Percentiles rank a stretch among this genome's conserved stretches.
Conservation (phyloP, 2,797 vertebrate species). For the Leuciscus waleckii region DNA sequence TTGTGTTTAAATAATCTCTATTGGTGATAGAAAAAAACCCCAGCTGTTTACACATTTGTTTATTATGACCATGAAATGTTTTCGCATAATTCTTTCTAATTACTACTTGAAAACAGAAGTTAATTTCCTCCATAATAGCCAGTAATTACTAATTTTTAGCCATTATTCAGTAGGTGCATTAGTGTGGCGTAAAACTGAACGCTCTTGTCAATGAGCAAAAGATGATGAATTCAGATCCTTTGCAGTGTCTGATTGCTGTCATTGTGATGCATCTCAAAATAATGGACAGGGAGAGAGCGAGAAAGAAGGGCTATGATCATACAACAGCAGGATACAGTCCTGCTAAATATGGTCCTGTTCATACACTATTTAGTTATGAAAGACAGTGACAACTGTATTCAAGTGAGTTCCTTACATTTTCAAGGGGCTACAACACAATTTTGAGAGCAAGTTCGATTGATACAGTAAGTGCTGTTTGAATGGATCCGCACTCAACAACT, state of each 20-base stretch:
- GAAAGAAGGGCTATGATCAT: conserved; percentile 21
- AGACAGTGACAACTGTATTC: conserved; percentile 4
- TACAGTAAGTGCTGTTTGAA: not conserved
- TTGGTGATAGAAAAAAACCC: not conserved
- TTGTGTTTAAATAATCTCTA: not conserved
- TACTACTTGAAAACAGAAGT: conserved; percentile 39
- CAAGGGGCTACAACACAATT: not conserved
- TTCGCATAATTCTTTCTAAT: conserved; percentile 24
- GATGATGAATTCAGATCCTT: conserved; percentile 46
- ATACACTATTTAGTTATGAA: conserved; percentile 1
- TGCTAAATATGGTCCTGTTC: not conserved
- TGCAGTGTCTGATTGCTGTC: conserved; percentile 40
- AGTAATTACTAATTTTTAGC: conserved; percentile 1
- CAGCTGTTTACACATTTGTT: conserved; percentile 6
- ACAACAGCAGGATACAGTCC: conserved; percentile 19
- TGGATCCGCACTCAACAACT: conserved; percentile 14
- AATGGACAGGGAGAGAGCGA: conserved; percentile 28
- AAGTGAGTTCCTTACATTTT: conserved; percentile 17
- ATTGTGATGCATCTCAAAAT: conserved; percentile 43
- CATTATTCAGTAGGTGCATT: conserved; percentile 15
- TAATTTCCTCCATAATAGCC: conserved; percentile 21
- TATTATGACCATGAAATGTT: conserved; percentile 18
- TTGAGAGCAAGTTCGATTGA: not conserved
- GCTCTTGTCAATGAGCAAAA: conserved; percentile 6
- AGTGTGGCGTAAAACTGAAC: conserved; percentile 8